Evolutionary conservation across 2,888 invertebrate genomes (phyloP), one percentile per base, ranked within the genome.

Genomic region (Diarsia brunnea): DNA sequence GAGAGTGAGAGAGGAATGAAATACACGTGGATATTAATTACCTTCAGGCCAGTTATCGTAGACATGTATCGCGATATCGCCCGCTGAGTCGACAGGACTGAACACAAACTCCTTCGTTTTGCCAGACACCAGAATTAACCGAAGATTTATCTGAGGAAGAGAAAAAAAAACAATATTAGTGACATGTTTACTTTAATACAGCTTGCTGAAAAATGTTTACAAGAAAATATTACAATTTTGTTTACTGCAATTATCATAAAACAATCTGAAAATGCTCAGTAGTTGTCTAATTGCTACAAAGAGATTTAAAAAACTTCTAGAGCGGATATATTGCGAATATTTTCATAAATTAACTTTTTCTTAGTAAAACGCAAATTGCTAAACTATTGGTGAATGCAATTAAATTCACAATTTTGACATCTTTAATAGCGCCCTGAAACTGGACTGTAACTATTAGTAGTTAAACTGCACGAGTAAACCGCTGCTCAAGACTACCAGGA

Each of bases 11-110:
- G 49, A n/a, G 4, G 14, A 74, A 51, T 43, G 7, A 21, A 38
- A 58, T 51, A 63, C 21, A 43, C 60, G 31, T 70, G 4, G 81
- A 3, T 31, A 93, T 96, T 97, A 99, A 93, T 96, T 97, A 99
- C 99, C 99, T 98, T 99, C 98, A 84, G 99, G 99, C 99, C 99
- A 99, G 96, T 99, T 99, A 96, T 99, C 99, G 97, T 99, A 99
- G 93, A 99, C 99, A 97, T 99, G 98, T 97, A 99, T 99, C 91
- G 99, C 99, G 96, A 99, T 99, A 96, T 99, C 99, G 91, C 99
- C 99, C 91, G 99, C 99, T 87, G 99, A 99, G 97, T 99, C 99
- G 92, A 98, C 98, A 83, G 99, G 99, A 95, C 98, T 98, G 97
- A 99, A 99, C 93, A 99, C 97, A 97, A 99, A 99, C 97, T 99